These are phyloP conservation scores for Hesperophylax magnus DNA, from an alignment of 1,140 invertebrate genomes.

Conservation along the genomic window DNA sequence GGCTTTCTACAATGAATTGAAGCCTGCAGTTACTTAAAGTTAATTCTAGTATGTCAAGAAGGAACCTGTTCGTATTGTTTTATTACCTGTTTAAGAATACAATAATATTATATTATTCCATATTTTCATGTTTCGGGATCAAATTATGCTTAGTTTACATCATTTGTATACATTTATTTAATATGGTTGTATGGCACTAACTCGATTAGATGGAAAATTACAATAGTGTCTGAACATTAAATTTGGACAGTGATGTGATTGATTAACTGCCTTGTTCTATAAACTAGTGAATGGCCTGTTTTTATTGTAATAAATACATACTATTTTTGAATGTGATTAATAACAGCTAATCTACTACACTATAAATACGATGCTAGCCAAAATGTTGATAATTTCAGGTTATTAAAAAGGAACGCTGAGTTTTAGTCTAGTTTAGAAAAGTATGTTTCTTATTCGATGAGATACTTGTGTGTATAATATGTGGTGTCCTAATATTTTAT, in stretches of 20 bases:
- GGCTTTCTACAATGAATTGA: background rate
- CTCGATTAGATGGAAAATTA: background rate
- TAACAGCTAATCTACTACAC: no score
- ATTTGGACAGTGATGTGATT: background rate
- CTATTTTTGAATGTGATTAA: no score
- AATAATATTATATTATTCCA: background rate
- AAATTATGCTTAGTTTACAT: background rate
- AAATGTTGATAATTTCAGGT: no score
- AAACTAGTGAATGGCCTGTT: background rate
- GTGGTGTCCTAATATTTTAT: background rate
- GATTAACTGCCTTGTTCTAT: conserved; percentile 17
- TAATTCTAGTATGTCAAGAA: background rate
- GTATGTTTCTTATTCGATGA: background rate
- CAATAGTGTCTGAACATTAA: background rate
- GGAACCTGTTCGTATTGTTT: background rate
- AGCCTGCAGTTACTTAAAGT: background rate
- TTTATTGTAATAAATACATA: background rate
- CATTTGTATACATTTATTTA: background rate
- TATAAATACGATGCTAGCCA: no score
- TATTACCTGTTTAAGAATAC: background rate
- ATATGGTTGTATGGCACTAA: background rate
- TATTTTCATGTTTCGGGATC: conserved; percentile 10
- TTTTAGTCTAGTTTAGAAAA: background rate
- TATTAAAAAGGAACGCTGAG: background rate
- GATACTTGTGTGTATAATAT: background rate